Evolutionary conservation across 2,113 vertebrate species (phyloP), one percentile per base, ranked within the genome.

Genomic region (Halcyon senegalensis): DNA sequence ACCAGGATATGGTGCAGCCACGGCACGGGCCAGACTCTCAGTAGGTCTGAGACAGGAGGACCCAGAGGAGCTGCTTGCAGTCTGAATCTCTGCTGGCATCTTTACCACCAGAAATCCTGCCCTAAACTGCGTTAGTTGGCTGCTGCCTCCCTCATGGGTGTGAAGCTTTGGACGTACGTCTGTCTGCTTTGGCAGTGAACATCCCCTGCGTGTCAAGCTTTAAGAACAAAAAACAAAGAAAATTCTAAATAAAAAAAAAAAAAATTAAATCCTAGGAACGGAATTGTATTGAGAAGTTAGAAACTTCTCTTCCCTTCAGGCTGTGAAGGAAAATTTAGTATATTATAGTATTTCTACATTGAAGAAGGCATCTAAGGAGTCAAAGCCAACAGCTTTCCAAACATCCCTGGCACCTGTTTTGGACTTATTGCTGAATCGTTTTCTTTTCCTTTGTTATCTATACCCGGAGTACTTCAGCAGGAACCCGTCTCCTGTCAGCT

Each of bases 21-120:
- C 1, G 20, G 8, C 0, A 31, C 0, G 17, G n/a, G 21, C 27
- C 35, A 68, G 39, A 21, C 7, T 44, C 58, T 55, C 33, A 2
- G 11, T 10, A 63, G 28, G 21, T 28, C 43, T 37, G 63, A 60
- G 48, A 31, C 4, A 59, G 30, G 28, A 90, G 62, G 67, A 63
- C 48, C 27, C 31, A 17, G n/a, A 51, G 48, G 33, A 94, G 44
- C 63, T 73, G 33, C 50, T 11, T 51, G 37, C 63, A 66, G 68
- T 16, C 11, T 59, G 37, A 41, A 25, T n/a, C 59, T 39, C 44
- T 8, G 4, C 25, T 33, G 44, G 73, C 28, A 56, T 19, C 58
- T 27, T 68, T 13, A 25, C 4, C 11, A 2, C 58, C 23, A 28
- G 33, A 30, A 69, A 43, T 8, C 2, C 1, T 48, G 43, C 24